These are phyloP conservation scores for Blennius ocellaris DNA, from an alignment of 2,113 vertebrate species.

Conservation along the genomic window DNA sequence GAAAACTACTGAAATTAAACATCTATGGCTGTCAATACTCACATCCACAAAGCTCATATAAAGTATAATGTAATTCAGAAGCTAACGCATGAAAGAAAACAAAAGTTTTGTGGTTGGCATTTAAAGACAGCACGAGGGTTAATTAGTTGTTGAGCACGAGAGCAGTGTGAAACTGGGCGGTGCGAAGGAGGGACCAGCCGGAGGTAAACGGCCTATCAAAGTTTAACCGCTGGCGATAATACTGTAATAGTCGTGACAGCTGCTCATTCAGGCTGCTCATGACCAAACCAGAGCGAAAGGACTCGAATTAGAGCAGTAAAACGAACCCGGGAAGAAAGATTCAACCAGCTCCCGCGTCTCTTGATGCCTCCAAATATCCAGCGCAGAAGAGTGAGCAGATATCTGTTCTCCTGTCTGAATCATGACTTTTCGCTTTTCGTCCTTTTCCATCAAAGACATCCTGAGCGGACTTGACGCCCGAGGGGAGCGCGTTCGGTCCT, in stretches of 20 bases:
- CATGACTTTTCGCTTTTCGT: constrained; percentile 80
- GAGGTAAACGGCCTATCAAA: constrained; percentile 61
- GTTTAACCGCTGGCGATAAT: constrained; percentile 36
- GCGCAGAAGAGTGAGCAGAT: background rate
- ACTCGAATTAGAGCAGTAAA: constrained; percentile 50
- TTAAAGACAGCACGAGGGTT: too few species aligned
- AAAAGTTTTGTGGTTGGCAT: too few species aligned
- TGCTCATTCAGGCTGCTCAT: constrained; percentile 63
- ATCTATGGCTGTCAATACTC: too few species aligned
- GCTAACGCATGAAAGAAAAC: too few species aligned
- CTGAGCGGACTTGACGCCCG: constrained; percentile 68
- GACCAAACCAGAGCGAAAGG: constrained; percentile 15
- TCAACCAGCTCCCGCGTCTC: constrained; percentile 18
- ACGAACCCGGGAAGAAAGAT: background rate
- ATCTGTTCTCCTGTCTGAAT: constrained; percentile 6
- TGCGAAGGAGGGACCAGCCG: constrained; percentile 68
- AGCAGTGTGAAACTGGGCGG: constrained; percentile 46
- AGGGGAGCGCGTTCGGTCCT: constrained; percentile 1
- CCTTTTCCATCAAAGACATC: constrained; percentile 85
- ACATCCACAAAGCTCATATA: too few species aligned
- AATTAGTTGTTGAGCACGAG: too few species aligned
- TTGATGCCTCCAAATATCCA: constrained; percentile 55
- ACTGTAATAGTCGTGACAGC: constrained; percentile 57
- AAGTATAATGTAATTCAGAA: too few species aligned
- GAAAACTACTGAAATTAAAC: too few species aligned